Evolutionary conservation across 2,888 invertebrate species (phyloP).

Genomic region (Lasioglossum pauxillum): DNA sequence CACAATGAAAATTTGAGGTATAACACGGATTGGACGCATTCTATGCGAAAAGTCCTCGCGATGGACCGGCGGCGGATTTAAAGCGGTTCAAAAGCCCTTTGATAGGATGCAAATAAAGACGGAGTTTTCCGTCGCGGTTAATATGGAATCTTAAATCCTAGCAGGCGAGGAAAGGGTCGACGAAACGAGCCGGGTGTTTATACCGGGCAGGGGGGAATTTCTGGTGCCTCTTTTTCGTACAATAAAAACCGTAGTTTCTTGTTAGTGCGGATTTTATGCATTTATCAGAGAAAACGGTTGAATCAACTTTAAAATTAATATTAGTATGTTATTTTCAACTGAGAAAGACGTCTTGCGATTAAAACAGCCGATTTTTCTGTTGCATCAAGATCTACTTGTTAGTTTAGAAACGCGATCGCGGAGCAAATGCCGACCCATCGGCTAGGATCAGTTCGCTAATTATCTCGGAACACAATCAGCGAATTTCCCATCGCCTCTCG

Average conservation of each 20-base stretch:
- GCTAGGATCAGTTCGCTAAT: not conserved
- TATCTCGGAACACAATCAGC: not conserved
- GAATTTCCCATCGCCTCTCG: not conserved
- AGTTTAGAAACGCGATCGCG: not conserved
- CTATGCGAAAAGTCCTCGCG: slow-evolving; percentile 29
- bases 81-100: slow-evolving; percentile 58
- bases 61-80: slow-evolving; percentile 4
- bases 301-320: not conserved
- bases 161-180: not conserved
- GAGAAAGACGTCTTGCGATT: no score
- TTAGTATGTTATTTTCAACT: not conserved
- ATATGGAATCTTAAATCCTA: slow-evolving; percentile 66
- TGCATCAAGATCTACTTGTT: not conserved
- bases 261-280: not conserved
- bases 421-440: no score
- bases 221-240: not conserved
- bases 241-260: not conserved
- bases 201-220: not conserved
- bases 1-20: slow-evolving; percentile 46
- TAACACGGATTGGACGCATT: slow-evolving; percentile 34
- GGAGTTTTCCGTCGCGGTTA: slow-evolving; percentile 47
- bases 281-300: not conserved
- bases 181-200: not conserved
- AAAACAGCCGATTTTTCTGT: not conserved
- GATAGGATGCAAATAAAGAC: slow-evolving; percentile 62